Evolutionary conservation across 2,888 invertebrate genomes (phyloP).

Genomic region (Acleris holmiana): DNA sequence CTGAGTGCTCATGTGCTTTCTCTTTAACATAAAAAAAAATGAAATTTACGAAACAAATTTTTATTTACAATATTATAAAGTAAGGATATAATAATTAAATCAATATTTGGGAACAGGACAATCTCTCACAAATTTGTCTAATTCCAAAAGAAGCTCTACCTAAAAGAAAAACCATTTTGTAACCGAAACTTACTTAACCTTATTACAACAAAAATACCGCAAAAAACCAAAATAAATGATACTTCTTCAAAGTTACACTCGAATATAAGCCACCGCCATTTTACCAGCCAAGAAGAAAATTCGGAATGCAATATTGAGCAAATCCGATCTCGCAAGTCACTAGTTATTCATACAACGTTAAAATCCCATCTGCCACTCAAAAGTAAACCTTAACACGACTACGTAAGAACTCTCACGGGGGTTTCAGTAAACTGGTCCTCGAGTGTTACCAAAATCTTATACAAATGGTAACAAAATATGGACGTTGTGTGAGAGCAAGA

Average conservation of each 20-base stretch:
- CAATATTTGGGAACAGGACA: too few species aligned
- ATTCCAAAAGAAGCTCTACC: too few species aligned
- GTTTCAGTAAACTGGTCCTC: slow-evolving; percentile 5
- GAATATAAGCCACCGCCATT: slow-evolving; percentile 15
- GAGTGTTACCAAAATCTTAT: slow-evolving; percentile 20
- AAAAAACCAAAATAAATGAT: background rate
- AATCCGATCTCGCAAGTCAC: slow-evolving; percentile 31
- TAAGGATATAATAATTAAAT: too few species aligned
- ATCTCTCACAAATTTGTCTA: too few species aligned
- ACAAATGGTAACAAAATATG: slow-evolving; percentile 26
- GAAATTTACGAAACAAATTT: too few species aligned
- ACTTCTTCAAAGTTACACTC: background rate
- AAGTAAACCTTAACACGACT: slow-evolving; percentile 4
- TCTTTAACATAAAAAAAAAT: too few species aligned
- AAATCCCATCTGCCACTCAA: background rate
- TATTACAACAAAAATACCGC: too few species aligned
- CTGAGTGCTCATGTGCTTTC: too few species aligned
- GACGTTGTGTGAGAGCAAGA: slow-evolving; percentile 20
- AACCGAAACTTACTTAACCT: too few species aligned
- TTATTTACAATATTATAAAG: too few species aligned
- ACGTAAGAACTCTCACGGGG: background rate
- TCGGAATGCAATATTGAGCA: slow-evolving; percentile 37
- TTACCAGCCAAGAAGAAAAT: slow-evolving; percentile 33
- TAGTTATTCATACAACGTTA: slow-evolving; percentile 22
- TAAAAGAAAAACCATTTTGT: too few species aligned